phyloP scores from a whole-genome alignment of 2,113 vertebrate species.

The Bufo gargarizans region DNA sequence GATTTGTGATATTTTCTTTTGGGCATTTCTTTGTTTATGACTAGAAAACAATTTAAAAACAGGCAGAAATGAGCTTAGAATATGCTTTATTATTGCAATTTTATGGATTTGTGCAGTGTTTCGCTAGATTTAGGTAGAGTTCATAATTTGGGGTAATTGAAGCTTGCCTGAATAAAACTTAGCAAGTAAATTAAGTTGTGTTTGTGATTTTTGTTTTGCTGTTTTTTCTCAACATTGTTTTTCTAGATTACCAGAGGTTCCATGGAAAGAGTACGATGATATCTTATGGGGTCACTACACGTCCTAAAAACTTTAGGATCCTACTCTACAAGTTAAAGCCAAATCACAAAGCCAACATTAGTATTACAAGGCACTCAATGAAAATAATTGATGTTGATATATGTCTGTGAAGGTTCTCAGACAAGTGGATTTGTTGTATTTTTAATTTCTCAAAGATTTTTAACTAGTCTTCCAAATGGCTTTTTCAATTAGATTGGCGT shows the following conservation, averaged over 20 bases:
- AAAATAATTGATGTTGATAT: no score
- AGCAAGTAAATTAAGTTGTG: background rate
- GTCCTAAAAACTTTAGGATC: no score
- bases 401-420: no score
- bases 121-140: background rate
- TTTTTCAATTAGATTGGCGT: no score
- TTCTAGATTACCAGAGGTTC: background rate
- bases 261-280: background rate
- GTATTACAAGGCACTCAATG: no score
- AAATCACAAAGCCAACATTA: no score
- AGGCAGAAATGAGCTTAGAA: background rate
- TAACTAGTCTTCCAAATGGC: no score
- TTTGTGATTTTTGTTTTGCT: background rate
- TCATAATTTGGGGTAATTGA: background rate
- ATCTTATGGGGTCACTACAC: background rate
- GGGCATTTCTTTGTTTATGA: slow-evolving; percentile 46
- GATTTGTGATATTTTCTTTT: slow-evolving; percentile 46
- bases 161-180: background rate
- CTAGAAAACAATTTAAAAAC: slow-evolving; percentile 22
- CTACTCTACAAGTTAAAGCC: no score
- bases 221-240: background rate
- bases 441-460: no score
- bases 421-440: no score
- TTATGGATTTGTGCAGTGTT: background rate
- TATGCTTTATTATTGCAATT: background rate